A percentile compares a stretch with the other conserved stretches of the same genome.
These are phyloP conservation scores for Odontomachus brunneus DNA, from an alignment of 1,140 invertebrate species.

Conservation along the genomic window DNA sequence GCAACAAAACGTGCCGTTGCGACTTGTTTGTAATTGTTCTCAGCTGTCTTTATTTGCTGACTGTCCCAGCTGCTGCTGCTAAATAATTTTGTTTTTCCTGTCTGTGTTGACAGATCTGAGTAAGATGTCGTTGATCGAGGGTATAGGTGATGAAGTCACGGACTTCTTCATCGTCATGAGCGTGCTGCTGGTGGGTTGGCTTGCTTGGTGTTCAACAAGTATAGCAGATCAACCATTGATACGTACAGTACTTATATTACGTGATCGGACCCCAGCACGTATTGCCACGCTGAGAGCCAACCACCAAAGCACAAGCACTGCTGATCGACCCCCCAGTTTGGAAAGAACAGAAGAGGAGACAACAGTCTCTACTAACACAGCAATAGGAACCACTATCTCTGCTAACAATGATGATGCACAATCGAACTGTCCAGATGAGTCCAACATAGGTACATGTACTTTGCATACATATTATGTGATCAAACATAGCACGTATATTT, in stretches of 20 bases:
- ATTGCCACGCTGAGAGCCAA: conserved; percentile 77
- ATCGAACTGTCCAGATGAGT: conserved; percentile 74
- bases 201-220: conserved; percentile 91
- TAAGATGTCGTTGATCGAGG: conserved; percentile 90
- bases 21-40: too few relatives aligned
- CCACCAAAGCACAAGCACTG: conserved; percentile 62
- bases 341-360: conserved; percentile 76
- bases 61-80: too few relatives aligned
- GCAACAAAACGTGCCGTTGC: too few relatives aligned
- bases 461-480: neutral
- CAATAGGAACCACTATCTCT: too few relatives aligned
- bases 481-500: too few relatives aligned
- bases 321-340: conserved; percentile 53
- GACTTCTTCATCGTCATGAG: conserved; percentile 89
- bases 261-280: conserved; percentile 79
- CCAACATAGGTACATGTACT: conserved; percentile 55
- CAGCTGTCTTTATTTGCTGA: too few relatives aligned
- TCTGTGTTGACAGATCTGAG: conserved; percentile 21
- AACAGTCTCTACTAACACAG: conserved; percentile 65
- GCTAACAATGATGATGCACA: conserved; percentile 70
- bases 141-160: conserved; percentile 93
- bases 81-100: neutral
- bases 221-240: conserved; percentile 85
- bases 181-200: conserved; percentile 87
- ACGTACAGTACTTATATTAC: conserved; percentile 85